Evolutionary conservation across 2,113 vertebrate genomes (phyloP).

Genomic region (Rhinolophus ferrumequinum): DNA sequence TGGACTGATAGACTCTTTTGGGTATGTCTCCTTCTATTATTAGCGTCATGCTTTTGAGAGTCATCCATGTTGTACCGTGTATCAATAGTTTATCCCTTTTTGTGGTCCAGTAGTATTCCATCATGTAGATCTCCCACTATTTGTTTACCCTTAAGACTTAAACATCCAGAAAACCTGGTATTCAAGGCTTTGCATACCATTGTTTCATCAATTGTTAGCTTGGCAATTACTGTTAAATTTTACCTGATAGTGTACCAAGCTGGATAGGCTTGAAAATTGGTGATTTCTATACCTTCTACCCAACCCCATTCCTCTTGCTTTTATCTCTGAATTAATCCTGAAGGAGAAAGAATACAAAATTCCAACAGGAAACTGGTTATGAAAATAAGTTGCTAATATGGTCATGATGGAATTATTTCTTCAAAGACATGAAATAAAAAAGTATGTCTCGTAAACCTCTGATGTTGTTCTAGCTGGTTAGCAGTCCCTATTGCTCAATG

Average conservation of each 20-base stretch:
- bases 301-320: background rate
- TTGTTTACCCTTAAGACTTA: slow-evolving; percentile 13
- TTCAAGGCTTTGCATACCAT: background rate
- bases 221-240: background rate
- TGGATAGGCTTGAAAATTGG: background rate
- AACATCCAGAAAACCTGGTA: background rate
- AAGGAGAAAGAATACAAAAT: slow-evolving; percentile 77
- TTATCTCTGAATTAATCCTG: slow-evolving; percentile 77
- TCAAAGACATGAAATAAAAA: slow-evolving; percentile 65
- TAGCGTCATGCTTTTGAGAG: background rate
- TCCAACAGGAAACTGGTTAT: slow-evolving; percentile 78
- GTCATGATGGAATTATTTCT: slow-evolving; percentile 80
- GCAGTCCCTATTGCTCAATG: slow-evolving; percentile 75
- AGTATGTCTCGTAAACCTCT: slow-evolving; percentile 69
- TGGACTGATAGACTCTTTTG: background rate
- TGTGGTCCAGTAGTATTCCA: background rate
- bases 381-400: slow-evolving; percentile 75
- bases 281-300: background rate
- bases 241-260: background rate
- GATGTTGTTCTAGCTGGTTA: slow-evolving; percentile 75
- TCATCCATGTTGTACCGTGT: background rate
- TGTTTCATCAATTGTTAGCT: slow-evolving; percentile 40
- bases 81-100: background rate
- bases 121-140: background rate
- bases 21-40: background rate